Evolutionary conservation across 2,888 invertebrate species (phyloP).

Genomic region (Lasioglossum pauxillum): DNA sequence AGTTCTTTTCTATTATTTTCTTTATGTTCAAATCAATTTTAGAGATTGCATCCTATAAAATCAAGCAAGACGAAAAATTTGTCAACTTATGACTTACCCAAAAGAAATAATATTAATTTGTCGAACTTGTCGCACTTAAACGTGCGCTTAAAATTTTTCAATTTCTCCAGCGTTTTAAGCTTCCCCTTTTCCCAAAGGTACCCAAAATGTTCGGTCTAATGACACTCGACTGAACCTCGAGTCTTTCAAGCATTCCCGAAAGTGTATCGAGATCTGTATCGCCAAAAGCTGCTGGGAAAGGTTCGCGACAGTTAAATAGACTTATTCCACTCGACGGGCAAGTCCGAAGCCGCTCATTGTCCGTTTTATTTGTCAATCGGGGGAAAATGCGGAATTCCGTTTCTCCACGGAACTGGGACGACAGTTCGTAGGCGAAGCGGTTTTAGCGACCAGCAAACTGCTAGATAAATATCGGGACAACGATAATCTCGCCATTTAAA

Average conservation of each 20-base stretch:
- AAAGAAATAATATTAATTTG: too few species aligned
- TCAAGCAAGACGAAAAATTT: too few species aligned
- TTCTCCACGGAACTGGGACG: background rate
- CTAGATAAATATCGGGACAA: conserved; percentile 80
- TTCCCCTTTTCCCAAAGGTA: background rate
- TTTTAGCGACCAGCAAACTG: conserved; percentile 25
- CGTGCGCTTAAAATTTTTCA: background rate
- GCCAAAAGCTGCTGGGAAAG: conserved; percentile 25
- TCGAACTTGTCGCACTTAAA: too few species aligned
- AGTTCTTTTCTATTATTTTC: too few species aligned
- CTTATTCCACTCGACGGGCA: conserved; percentile 66
- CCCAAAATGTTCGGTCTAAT: background rate
- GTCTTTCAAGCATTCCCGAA: background rate
- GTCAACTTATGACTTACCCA: too few species aligned
- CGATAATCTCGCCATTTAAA: conserved; percentile 73
- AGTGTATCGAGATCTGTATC: background rate
- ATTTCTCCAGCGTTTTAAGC: background rate
- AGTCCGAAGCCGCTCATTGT: conserved; percentile 68
- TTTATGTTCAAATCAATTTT: too few species aligned
- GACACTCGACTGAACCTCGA: background rate
- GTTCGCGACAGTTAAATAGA: conserved; percentile 67
- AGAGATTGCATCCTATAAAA: too few species aligned
- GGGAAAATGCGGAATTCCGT: background rate
- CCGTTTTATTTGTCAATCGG: conserved; percentile 70
- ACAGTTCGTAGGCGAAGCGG: background rate